phyloP scores from a whole-genome alignment of 92 coral and sea anemone species.

The Epizoanthus rinbou region DNA sequence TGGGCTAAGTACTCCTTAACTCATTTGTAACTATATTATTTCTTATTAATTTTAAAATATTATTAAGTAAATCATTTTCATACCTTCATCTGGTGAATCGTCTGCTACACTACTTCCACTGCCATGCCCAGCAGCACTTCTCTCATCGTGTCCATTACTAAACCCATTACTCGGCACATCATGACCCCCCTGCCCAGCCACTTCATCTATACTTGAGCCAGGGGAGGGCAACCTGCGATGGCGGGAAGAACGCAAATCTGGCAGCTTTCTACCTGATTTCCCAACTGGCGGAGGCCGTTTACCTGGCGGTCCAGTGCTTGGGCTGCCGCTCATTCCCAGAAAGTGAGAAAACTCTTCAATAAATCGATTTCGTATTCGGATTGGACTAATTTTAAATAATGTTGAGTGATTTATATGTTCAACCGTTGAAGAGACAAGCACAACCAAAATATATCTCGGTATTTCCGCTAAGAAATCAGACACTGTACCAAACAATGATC shows the following conservation, averaged over 20 bases:
- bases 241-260: constrained; percentile 35
- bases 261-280: constrained; percentile 47
- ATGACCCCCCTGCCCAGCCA: constrained; percentile 7
- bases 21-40: too few relatives aligned
- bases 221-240: constrained; percentile 79
- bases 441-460: too few relatives aligned
- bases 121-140: constrained; percentile 3
- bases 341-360: neutral
- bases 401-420: too few relatives aligned
- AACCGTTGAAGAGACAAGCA: too few relatives aligned
- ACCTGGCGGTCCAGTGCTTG: constrained; percentile 35
- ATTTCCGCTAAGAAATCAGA: too few relatives aligned
- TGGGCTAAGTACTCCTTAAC: too few relatives aligned
- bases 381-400: neutral
- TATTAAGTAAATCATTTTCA: neutral
- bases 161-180: neutral
- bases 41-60: too few relatives aligned
- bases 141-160: neutral
- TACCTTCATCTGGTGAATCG: constrained; percentile 15
- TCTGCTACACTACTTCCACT: neutral
- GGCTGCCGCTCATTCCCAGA: constrained; percentile 11
- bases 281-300: constrained; percentile 65
- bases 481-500: too few relatives aligned
- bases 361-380: neutral
- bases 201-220: constrained; percentile 2